A percentile compares a stretch with the other conserved stretches of the same genome.
These are phyloP conservation scores for Neopelma chrysocephalum DNA, from an alignment of 2,797 vertebrate genomes.

Conservation along the genomic window DNA sequence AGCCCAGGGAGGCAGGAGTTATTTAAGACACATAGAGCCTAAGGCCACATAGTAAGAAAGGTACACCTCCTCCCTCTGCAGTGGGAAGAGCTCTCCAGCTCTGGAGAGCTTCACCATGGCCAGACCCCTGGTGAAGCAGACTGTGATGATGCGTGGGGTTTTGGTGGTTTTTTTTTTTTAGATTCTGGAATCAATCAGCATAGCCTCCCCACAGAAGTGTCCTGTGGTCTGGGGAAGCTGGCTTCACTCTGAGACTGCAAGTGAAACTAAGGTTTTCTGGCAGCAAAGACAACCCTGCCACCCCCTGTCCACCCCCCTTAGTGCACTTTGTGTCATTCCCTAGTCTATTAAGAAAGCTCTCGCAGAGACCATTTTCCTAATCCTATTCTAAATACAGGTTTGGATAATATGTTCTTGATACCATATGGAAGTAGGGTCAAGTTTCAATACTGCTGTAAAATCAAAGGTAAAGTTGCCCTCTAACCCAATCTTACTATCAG, in stretches of 20 bases:
- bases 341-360: neutral
- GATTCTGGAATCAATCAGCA: neutral
- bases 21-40: conserved; percentile 57
- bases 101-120: neutral
- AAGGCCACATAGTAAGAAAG: conserved; percentile 52
- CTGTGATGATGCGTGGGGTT: neutral
- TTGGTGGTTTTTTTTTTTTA: neutral
- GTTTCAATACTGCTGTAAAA: neutral
- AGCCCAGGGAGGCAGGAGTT: neutral
- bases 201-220: neutral
- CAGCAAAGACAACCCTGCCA: neutral
- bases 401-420: neutral
- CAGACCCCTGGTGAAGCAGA: neutral
- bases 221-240: neutral
- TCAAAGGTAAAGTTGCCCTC: neutral
- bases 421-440: neutral
- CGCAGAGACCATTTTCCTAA: neutral
- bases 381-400: neutral
- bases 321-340: neutral
- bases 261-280: conserved; percentile 10
- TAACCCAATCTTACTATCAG: neutral
- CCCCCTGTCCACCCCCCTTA: neutral
- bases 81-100: neutral
- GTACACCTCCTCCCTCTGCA: neutral
- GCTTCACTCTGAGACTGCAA: neutral